Percentiles rank a stretch among this genome's conserved stretches.
These are phyloP conservation scores for Propithecus coquereli DNA, from an alignment of 2,113 vertebrate species.

Conservation along the genomic window DNA sequence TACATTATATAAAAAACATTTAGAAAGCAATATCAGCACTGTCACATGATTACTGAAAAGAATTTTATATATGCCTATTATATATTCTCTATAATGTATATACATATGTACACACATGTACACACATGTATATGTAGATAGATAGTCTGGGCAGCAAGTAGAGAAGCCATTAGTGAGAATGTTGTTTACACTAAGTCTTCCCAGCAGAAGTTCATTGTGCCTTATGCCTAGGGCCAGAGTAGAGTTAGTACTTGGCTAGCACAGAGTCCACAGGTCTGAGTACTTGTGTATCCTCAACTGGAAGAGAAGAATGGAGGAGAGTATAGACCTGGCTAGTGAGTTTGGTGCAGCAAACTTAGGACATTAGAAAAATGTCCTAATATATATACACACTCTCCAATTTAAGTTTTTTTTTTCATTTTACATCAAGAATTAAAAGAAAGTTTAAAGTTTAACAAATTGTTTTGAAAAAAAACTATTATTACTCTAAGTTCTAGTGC, in stretches of 20 bases:
- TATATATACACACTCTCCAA: too few relatives aligned
- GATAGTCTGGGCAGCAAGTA: background rate
- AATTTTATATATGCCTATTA: background rate
- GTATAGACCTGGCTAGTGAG: background rate
- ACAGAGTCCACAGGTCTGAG: background rate
- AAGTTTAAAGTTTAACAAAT: too few relatives aligned
- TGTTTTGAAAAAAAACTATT: too few relatives aligned
- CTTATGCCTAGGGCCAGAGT: background rate
- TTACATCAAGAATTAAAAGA: too few relatives aligned
- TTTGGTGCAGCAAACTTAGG: background rate
- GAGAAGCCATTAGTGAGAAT: background rate
- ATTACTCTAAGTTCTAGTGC: too few relatives aligned
- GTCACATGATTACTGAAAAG: background rate
- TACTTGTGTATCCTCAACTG: background rate
- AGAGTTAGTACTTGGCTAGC: background rate
- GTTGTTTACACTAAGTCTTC: background rate
- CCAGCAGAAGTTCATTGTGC: background rate
- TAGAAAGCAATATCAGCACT: background rate
- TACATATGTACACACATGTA: background rate
- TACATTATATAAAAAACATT: conserved; percentile 12
- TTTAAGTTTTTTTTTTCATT: too few relatives aligned
- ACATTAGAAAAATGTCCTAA: too few relatives aligned
- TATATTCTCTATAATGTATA: background rate
- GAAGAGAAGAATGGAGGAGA: background rate
- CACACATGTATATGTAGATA: background rate